A percentile compares a stretch with the other conserved stretches of the same genome.
phyloP scores from a whole-genome alignment of 92 coral and sea anemone species.

The Desmophyllum pertusum region DNA sequence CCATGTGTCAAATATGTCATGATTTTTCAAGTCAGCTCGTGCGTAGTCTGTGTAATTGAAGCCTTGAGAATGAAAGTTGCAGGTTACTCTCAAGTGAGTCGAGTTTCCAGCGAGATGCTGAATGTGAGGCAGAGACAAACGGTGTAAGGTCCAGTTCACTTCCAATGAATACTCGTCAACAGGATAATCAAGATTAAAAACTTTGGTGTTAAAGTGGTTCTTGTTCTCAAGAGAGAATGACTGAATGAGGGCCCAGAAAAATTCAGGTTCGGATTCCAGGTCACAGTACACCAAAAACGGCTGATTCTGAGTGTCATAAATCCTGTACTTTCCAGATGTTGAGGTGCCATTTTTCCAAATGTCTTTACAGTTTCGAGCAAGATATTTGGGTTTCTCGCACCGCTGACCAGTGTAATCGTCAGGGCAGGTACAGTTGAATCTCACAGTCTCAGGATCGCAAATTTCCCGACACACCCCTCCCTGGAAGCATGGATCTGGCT shows the following conservation, averaged over 20 bases:
- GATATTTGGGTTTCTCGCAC: not conserved
- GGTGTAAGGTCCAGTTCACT: not conserved
- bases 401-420: not conserved
- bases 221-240: not conserved
- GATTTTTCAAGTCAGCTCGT: not conserved
- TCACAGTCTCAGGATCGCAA: not conserved
- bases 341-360: not conserved
- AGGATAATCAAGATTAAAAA: not conserved
- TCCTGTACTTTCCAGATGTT: not conserved
- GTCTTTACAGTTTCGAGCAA: not conserved
- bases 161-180: not conserved
- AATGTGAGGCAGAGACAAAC: not conserved
- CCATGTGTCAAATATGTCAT: not conserved
- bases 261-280: not conserved
- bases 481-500: not conserved
- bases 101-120: not conserved
- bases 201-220: not conserved
- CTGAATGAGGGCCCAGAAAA: not conserved
- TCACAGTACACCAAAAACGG: conserved; percentile 8
- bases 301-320: not conserved
- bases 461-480: not conserved
- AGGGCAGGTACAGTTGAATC: conserved; percentile 1
- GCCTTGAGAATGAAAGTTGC: not conserved
- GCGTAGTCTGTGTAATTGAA: conserved; percentile 8
- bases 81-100: not conserved